Conservation (phyloP, 1,140 invertebrate species). For the Geopemphigus sp. region DNA sequence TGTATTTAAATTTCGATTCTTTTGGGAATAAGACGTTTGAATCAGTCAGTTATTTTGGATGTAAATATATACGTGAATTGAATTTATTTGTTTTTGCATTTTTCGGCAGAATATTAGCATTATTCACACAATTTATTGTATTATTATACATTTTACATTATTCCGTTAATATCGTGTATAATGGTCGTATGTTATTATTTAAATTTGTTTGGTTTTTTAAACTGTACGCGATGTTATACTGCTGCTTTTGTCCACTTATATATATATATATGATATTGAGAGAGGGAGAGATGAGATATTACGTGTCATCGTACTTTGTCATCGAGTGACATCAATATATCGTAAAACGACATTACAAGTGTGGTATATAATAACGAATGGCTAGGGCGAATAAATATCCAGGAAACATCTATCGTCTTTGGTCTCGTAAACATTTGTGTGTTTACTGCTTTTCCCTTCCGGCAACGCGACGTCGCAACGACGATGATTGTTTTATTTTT, state of each 20-base stretch:
- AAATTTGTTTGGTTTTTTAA: background rate
- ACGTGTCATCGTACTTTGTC: background rate
- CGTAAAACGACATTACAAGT: too few species aligned
- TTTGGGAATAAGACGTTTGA: too few species aligned
- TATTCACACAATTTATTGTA: background rate
- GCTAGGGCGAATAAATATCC: background rate
- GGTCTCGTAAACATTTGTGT: slow-evolving; percentile 20
- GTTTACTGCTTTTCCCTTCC: slow-evolving; percentile 23
- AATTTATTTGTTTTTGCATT: background rate
- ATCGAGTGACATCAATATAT: background rate
- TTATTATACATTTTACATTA: too few species aligned
- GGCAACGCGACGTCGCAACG: background rate
- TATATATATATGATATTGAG: background rate
- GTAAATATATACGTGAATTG: background rate
- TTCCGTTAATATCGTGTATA: too few species aligned
- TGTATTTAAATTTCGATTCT: too few species aligned
- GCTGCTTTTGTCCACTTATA: background rate
- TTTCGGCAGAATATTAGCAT: background rate
- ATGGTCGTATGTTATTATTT: background rate
- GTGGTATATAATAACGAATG: too few species aligned
- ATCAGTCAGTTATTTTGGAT: background rate
- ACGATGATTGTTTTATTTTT: background rate
- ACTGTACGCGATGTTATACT: too few species aligned
- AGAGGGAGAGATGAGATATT: background rate
- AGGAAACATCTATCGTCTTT: background rate